These are phyloP conservation scores for Rhingia rostrata DNA, from an alignment of 2,888 invertebrate species.

Conservation along the genomic window DNA sequence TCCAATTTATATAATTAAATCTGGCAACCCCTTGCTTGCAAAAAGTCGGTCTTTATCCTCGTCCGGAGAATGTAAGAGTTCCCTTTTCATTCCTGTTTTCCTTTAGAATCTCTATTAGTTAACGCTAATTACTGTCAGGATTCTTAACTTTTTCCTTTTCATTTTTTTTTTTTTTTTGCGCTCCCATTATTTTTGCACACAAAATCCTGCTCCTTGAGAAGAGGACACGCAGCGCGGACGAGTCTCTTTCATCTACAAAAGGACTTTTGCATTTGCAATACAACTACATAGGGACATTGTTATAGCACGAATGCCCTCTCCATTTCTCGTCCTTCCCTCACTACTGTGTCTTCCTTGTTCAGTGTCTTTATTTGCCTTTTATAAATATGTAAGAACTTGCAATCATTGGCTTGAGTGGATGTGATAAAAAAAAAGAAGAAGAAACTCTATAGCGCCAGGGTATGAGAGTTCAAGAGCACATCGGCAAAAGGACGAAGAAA, in stretches of 20 bases:
- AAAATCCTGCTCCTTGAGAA: conserved; percentile 26
- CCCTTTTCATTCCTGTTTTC: conserved; percentile 7
- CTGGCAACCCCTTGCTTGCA: conserved; percentile 41
- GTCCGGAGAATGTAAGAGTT: conserved; percentile 33
- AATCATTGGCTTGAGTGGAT: conserved; percentile 73
- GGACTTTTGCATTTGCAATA: conserved; percentile 56
- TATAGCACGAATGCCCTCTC: conserved; percentile 45
- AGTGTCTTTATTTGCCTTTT: conserved; percentile 55
- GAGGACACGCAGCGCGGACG: conserved; percentile 55
- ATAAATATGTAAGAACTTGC: conserved; percentile 73
- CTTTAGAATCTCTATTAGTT: conserved; percentile 60
- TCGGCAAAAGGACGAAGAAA: neutral
- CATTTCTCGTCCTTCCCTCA: neutral
- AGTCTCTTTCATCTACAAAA: conserved; percentile 40
- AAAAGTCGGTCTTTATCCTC: conserved; percentile 9
- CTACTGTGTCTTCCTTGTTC: neutral
- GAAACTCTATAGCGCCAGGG: conserved; percentile 31
- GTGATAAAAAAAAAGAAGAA: neutral
- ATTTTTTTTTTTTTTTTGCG: neutral
- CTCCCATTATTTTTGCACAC: conserved; percentile 4
- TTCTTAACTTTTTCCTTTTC: conserved; percentile 49
- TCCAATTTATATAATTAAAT: conserved; percentile 70
- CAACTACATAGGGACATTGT: conserved; percentile 49
- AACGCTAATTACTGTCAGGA: conserved; percentile 72
- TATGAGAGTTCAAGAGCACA: conserved; percentile 46